Evolutionary conservation across 2,888 invertebrate species (phyloP), one percentile per base, ranked within the genome.

Genomic region (Meandrusa payeni): DNA sequence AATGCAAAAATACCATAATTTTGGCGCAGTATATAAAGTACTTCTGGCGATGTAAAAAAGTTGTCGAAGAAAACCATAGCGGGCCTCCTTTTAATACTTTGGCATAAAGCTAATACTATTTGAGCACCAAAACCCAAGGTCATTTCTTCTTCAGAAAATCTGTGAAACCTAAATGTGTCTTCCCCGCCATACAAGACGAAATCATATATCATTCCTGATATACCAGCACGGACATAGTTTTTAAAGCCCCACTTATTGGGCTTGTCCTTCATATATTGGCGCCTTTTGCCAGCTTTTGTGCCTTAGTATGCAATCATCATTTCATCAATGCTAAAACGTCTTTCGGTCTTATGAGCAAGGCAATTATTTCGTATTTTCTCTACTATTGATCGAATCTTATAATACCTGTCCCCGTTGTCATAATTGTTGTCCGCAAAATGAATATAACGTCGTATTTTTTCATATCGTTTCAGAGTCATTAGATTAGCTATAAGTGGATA

Each of bases 281-380:
- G 39, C 7, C 64, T 39, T 3, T 46, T 59, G 0, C 65, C 70
- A 1, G 69, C 66, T 47, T 58, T 69, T 1, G 24, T 54, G 0
- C 65, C 68, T 54, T 73, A 69, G 24, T 70, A 71, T 0, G 63
- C 49, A 2, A 71, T 54, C 58, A 69, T 69, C 62, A 64, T 65
- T 42, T 74, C 68, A 24, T 70, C 65, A 1, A 73, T 57, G 15
- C 57, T 54, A 39, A 46, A 65, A 13, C 27, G 44, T 0, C n/a
- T 51, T 44, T 64, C 66, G 3, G 48, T 36, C 9, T 34, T 24
- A 15, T 34, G 34, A 5, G 22, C 32, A 23, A 59, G 46, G 40
- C 54, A 62, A 22, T 64, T 61, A 5, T 12, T 2, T 34, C 57
- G 23, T 29, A 57, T 33, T 54, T 51, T 55, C 44, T 66, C 54